A percentile compares a stretch with the other conserved stretches of the same genome.
Evolutionary conservation across 2,888 invertebrate genomes (phyloP).

Genomic region (Aspidiotus rigidus): DNA sequence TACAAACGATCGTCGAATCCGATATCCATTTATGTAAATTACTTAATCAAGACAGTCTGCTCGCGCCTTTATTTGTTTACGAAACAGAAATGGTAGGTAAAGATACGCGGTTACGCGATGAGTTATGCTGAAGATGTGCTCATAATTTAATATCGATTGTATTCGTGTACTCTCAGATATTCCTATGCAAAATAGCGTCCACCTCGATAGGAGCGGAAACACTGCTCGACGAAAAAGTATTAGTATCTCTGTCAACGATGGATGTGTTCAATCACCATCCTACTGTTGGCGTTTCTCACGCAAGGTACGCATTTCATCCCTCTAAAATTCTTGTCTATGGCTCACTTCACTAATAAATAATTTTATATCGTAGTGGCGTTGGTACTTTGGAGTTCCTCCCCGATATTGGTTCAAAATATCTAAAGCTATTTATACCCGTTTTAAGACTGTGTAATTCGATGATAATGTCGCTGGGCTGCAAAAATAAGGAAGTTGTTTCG

Average conservation of each 20-base stretch:
- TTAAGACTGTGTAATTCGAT: constrained; percentile 71
- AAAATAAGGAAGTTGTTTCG: constrained; percentile 70
- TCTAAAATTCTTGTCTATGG: background rate
- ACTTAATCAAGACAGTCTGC: constrained; percentile 50
- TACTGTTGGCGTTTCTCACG: constrained; percentile 40
- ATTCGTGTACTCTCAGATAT: constrained; percentile 45
- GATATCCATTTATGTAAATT: constrained; percentile 54
- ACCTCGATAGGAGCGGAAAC: constrained; percentile 58
- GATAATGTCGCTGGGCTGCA: constrained; percentile 69
- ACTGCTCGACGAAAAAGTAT: constrained; percentile 52
- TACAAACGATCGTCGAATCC: constrained; percentile 67
- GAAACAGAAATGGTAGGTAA: constrained; percentile 65
- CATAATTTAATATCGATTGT: constrained; percentile 11
- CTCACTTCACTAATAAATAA: background rate
- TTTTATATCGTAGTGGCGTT: constrained; percentile 2
- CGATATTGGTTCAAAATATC: constrained; percentile 59
- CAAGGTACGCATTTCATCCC: constrained; percentile 22
- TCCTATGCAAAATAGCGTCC: constrained; percentile 61
- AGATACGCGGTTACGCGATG: background rate
- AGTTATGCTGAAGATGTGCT: constrained; percentile 30
- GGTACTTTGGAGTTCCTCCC: constrained; percentile 49
- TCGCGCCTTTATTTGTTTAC: constrained; percentile 73
- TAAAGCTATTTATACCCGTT: constrained; percentile 73
- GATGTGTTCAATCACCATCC: constrained; percentile 63
- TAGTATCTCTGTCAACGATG: constrained; percentile 58